Percentiles rank a stretch among this genome's conserved stretches.
Evolutionary conservation across 2,113 vertebrate genomes (phyloP).

Genomic region (Corvus hawaiiensis): DNA sequence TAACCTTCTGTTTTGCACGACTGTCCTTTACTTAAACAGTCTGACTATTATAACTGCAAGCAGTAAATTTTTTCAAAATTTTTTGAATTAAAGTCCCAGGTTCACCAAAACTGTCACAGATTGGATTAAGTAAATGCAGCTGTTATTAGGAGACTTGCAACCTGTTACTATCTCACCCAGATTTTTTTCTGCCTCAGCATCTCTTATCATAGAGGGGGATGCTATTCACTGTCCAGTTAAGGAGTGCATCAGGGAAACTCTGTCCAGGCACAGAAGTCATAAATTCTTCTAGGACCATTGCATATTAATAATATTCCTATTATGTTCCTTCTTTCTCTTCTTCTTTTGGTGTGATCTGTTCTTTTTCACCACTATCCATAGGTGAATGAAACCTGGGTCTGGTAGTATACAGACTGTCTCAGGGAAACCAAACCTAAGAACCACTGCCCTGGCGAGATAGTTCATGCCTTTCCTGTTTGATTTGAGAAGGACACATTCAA

Average conservation of each 20-base stretch:
- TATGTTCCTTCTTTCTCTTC: not conserved
- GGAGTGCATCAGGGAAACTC: not conserved
- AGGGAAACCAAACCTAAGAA: not conserved
- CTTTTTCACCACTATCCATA: not conserved
- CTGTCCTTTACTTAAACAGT: not conserved
- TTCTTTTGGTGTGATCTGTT: not conserved
- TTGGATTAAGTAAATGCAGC: not conserved
- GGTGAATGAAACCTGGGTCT: not conserved
- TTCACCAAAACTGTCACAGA: not conserved
- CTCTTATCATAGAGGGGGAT: not conserved
- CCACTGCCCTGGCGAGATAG: not conserved
- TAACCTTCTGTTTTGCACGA: not conserved
- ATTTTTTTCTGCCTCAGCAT: not conserved
- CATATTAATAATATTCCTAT: not conserved
- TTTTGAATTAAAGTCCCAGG: not conserved
- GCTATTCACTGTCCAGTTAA: not conserved
- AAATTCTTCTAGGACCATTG: not conserved
- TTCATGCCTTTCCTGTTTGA: not conserved
- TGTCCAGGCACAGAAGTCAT: not conserved
- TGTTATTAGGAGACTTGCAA: not conserved
- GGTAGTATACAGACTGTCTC: not conserved
- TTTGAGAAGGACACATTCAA: not conserved
- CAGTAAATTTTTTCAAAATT: not conserved
- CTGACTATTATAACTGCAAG: not conserved
- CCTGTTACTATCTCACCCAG: not conserved